phyloP scores from a whole-genome alignment of 2,797 vertebrate genomes.

The Meriones psammophilus region DNA sequence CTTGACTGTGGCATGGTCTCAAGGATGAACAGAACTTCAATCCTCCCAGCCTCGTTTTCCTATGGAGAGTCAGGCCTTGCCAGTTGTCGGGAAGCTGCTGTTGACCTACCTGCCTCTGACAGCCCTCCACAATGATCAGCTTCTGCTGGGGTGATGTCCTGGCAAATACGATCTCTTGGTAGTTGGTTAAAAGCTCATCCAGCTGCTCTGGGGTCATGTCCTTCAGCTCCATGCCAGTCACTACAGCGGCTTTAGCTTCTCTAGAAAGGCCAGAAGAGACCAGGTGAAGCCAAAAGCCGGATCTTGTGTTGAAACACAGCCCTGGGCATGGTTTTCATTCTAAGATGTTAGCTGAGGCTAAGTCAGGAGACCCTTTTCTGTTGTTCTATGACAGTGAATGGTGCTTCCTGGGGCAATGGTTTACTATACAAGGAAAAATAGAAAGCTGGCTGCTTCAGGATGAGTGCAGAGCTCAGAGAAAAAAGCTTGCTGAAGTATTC shows the following conservation, averaged over 20 bases:
- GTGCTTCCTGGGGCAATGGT: not conserved
- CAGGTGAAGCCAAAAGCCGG: not conserved
- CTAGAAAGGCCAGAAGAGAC: conserved; percentile 76
- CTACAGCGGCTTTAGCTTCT: conserved; percentile 89
- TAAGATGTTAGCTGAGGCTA: not conserved
- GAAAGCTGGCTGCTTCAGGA: not conserved
- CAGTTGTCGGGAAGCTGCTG: not conserved
- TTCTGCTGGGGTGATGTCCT: conserved; percentile 92
- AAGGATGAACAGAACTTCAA: not conserved
- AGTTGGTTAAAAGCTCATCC: conserved; percentile 87
- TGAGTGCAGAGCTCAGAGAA: not conserved
- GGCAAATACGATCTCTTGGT: conserved; percentile 90
- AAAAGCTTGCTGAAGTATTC: not conserved
- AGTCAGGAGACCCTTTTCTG: conserved; percentile 23
- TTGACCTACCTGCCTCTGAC: conserved; percentile 90
- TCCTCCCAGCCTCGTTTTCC: not conserved
- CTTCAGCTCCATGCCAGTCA: conserved; percentile 90
- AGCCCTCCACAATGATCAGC: conserved; percentile 91
- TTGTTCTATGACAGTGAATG: not conserved
- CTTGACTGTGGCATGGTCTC: not conserved
- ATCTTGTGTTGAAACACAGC: not conserved
- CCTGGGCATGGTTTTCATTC: not conserved
- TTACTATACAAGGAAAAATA: not conserved
- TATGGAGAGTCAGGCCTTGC: not conserved
- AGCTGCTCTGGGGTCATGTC: conserved; percentile 89